Base-by-base conservation (phyloP, 2,113 vertebrate species). In the Peromyscus maniculatus region DNA sequence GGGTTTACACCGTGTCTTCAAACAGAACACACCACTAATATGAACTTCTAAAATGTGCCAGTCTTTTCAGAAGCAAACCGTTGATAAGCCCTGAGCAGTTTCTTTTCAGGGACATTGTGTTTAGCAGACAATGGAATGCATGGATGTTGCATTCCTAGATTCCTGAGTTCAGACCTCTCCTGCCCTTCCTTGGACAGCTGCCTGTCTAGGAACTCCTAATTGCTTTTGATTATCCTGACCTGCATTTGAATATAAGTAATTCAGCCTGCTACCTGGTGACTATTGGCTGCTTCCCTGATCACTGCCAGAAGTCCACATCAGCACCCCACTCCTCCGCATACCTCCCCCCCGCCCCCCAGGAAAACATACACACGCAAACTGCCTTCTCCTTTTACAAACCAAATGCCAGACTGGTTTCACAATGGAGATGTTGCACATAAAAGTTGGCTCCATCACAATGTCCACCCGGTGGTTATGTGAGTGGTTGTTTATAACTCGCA, bases 391-490 rank as follows among this genome's bases (percentile, higher is more conserved):
- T 97, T 97, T 12, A 92, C 89, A 97, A 96, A 95, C 72, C 72
- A 96, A 97, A 98, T 94, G 96, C 97, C 98, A 98, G 96, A 97
- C 96, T 98, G 98, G 92, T 98, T 98, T 98, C 97, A 98, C 97
- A 98, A 96, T 79, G 39, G 97, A 98, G 98, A 98, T 97, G 95
- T 78, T 97, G 98, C 96, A 93, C 92, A 87, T 92, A 93, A 93
- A 97, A 97, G 78, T 97, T 98, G 98, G 98, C 98, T 98, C 71
- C 26, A 12, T 83, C 77, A 86, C 59, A 92, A 87, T 33, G 98
- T 98, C 98, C 98, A 98, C 98, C 98, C 98, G 57, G 98, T 98
- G 98, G 98, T 98, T 98, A 98, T 97, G 94, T 97, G 98, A 98
- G 98, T 98, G 97, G 97, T 98, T 98, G 98, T 98, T 98, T 98